Base-by-base conservation (phyloP, 2,113 vertebrate species). In the Bambusicola thoracicus region DNA sequence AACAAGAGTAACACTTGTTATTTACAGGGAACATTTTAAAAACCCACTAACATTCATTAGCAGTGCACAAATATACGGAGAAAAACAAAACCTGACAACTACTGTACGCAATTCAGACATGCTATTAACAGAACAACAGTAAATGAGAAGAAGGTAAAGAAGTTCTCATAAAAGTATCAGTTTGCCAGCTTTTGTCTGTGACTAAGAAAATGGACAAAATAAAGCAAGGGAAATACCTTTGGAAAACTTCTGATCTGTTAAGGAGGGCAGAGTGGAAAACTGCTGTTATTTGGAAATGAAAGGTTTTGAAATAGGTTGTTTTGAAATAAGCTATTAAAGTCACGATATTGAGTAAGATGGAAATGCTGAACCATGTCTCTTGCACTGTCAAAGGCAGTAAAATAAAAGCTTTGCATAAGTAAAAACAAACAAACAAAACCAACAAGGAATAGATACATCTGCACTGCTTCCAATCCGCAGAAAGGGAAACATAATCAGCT, bases 281-380 rank as follows among this genome's bases (percentile, higher is more conserved):
- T 34, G 40, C 34, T 84, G 76, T 32, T 80, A 58, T 90, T 88
- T 85, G 44, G 51, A 82, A 95, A 91, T 56, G 48, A 73, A 14
- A 24, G 34, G 20, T 77, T 94, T 89, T 56, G 75, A 94, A 94
- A 91, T 81, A 89, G 59, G 10, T 18, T 43, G 24, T 77, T 94
- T 89, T 49, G 75, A 94, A 94, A 91, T 81, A 90, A 90, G 59
- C 63, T 65, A 81, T 78, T 56, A 34, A 81, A 84, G 27, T 3
- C 6, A 70, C 81, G 27, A 34, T 9, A 38, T 34, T 92, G 53
- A 58, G 49, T 65, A 89, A 84, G 43, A 78, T 2, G 3, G 2
- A 81, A 29, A 62, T 5, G 75, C 29, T 24, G 61, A 74, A 66
- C 55, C 11, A 24, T 2, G 4, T 8, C 44, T 55, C 66, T 10